Evolutionary conservation across 1,140 invertebrate genomes (phyloP), one percentile per base, ranked within the genome.

Genomic region (Prorops nasuta): DNA sequence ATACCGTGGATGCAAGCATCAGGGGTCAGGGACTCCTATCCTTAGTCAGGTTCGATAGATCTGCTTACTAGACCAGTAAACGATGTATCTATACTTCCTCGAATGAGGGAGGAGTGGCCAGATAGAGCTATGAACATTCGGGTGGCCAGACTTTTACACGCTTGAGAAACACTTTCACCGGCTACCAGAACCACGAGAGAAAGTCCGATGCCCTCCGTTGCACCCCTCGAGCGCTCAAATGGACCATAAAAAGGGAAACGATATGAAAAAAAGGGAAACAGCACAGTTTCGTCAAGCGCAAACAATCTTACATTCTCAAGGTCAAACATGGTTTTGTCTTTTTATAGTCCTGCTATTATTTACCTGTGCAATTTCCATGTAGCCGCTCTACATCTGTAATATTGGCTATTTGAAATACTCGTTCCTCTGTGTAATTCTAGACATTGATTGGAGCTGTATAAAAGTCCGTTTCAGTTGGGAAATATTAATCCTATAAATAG

Each of bases 131-230:
- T 21, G 28, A 19, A 60, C 49, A 62, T 62, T 54, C 21, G 38
- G 45, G 21, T 51, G 40, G 39, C 6, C 4, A 34, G 15, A 21
- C 37, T 22, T 44, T 36, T 22, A 38, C 17, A 51, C 28, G 49
- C 37, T 24, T 51, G 49, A 51, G 58, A 55, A 63, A 63, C 44
- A 63, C 60, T 63, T 63, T 63, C 60, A 63, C 60, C 54, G 31
- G 34, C 21, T 31, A 48, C 53, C 58, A 34, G 45, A 36, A 9
- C 31, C 35, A 40, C 15, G 28, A 45, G 60, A 58, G 58, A 63
- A 63, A 63, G 60, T 52, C 32, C 14, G 38, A 41, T 54, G 45
- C 51, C 44, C 48, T 48, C 50, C 28, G 54, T 49, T 55, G 24
- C 41, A 37, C 28, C 56, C 56, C 57, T 58, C 20, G 31, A 12